A percentile compares a stretch with the other conserved stretches of the same genome.
These are phyloP conservation scores for Ia io DNA, from an alignment of 2,113 vertebrate genomes.

Conservation along the genomic window DNA sequence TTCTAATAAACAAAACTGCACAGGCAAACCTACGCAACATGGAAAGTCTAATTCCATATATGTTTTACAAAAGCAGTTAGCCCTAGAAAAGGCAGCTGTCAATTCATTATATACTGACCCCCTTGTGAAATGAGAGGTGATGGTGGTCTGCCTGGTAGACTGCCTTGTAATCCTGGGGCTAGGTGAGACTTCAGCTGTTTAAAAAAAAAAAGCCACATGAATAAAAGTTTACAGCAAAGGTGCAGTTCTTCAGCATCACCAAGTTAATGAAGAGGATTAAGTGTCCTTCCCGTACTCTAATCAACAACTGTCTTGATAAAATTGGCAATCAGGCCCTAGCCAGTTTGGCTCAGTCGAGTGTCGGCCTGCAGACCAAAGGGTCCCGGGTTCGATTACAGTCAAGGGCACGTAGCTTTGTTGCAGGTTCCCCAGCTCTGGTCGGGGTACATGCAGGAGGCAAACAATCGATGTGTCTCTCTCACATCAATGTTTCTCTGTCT, in stretches of 20 bases:
- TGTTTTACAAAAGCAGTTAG: background rate
- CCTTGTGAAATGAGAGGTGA: constrained; percentile 90
- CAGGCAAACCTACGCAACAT: background rate
- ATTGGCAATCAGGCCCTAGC: background rate
- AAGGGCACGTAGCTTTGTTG: too few species aligned
- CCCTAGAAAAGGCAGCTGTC: background rate
- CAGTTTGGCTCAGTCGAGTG: too few species aligned
- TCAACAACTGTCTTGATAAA: background rate
- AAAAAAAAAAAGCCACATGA: constrained; percentile 5
- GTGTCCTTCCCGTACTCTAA: background rate
- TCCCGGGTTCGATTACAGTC: too few species aligned
- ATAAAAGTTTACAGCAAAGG: background rate
- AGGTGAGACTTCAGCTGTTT: constrained; percentile 82
- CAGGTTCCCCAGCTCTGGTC: too few species aligned
- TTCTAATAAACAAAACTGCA: background rate
- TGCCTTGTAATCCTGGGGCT: constrained; percentile 89
- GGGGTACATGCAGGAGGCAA: too few species aligned
- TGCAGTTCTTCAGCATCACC: background rate
- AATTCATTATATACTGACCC: constrained; percentile 83
- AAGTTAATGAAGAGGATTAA: background rate
- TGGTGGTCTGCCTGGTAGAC: constrained; percentile 89
- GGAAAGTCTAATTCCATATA: background rate
- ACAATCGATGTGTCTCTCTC: too few species aligned
- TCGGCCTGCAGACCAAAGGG: too few species aligned
- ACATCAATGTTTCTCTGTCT: too few species aligned